Evolutionary conservation across 2,888 invertebrate species (phyloP).

Genomic region (Macropis europaea): DNA sequence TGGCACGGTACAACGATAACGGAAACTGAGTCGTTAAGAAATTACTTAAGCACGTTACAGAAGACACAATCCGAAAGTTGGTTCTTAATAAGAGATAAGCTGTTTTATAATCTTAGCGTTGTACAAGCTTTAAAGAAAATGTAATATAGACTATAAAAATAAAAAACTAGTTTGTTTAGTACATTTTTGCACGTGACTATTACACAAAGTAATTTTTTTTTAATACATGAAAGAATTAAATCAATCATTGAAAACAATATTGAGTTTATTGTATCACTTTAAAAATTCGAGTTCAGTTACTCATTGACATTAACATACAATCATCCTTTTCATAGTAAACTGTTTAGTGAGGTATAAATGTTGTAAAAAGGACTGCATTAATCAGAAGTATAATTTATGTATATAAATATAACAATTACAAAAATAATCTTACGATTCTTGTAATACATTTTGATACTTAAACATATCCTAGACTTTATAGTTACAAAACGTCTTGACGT

Average conservation of each 20-base stretch:
- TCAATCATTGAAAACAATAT: slow-evolving; percentile 17
- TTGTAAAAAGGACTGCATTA: slow-evolving; percentile 22
- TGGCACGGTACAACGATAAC: slow-evolving; percentile 85
- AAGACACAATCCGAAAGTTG: slow-evolving; percentile 84
- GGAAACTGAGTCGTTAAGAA: slow-evolving; percentile 81
- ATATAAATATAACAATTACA: slow-evolving; percentile 41
- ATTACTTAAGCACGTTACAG: slow-evolving; percentile 82
- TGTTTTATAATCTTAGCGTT: slow-evolving; percentile 88
- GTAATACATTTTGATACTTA: slow-evolving; percentile 18
- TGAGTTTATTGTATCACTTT: slow-evolving; percentile 31
- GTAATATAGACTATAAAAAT: slow-evolving; percentile 37
- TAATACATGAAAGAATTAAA: not conserved
- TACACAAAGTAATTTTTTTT: not conserved
- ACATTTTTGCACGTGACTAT: not conserved
- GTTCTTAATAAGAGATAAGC: slow-evolving; percentile 85
- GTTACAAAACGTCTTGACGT: not conserved
- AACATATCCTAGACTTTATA: slow-evolving; percentile 17
- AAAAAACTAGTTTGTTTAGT: slow-evolving; percentile 8
- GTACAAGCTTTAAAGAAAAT: slow-evolving; percentile 85
- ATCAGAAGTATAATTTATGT: slow-evolving; percentile 10
- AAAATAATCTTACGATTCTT: slow-evolving; percentile 34
- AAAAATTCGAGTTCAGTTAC: slow-evolving; percentile 5
- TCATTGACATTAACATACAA: slow-evolving; percentile 18
- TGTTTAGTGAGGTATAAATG: not conserved
- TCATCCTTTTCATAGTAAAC: not conserved